Base-by-base conservation (phyloP, 1,140 invertebrate species). In the Drosophila orosa region DNA sequence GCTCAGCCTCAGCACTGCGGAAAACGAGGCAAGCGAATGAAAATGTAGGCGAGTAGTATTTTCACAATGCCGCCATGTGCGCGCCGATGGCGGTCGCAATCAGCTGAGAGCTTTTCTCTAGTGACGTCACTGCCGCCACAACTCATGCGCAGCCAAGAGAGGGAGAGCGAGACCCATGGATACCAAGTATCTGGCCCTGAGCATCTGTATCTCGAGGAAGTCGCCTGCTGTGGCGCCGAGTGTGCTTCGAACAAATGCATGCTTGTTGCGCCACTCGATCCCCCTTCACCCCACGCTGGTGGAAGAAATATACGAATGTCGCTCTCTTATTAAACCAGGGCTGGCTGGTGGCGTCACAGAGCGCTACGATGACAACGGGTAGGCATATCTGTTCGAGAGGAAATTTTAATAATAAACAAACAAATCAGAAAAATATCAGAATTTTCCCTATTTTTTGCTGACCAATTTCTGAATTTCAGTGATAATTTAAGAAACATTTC, bases 11-110 rank as follows among this genome's bases (percentile, higher is more conserved):
- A 69, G 37, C 73, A 78, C 74, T 48, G 69, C 66, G 66, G 58
- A 77, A 80, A 80, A 80, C 60, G 52, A 78, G 65, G 61, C 60
- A 72, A 65, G 54, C 82, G 82, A 87, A 86, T 87, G 78, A 86
- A 83, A 78, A 76, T 72, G 71, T 65, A 40, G 27, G 60, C 45
- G 45, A 35, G 55, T 44, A 22, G 78, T 89, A 71, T 69, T 77
- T 76, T 69, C 45, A 57, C 74, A 45, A 44, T 47, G 48, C 40
- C 55, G 61, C 80, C 71, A 84, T 83, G 69, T 82, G 79, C 63
- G 66, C 67, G 66, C 48, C 40, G 72, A 50, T 35, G 74, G 68
- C 68, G 58, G 54, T 50, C 35, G 19, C 72, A 89, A 89, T 74
- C 83, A 87, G 83, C 83, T 87, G 84, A 57, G 65, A 77, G 50